Percentiles rank a stretch among this genome's conserved stretches.
Conservation (phyloP, 2,797 vertebrate species). For the Myotis findleyi region DNA sequence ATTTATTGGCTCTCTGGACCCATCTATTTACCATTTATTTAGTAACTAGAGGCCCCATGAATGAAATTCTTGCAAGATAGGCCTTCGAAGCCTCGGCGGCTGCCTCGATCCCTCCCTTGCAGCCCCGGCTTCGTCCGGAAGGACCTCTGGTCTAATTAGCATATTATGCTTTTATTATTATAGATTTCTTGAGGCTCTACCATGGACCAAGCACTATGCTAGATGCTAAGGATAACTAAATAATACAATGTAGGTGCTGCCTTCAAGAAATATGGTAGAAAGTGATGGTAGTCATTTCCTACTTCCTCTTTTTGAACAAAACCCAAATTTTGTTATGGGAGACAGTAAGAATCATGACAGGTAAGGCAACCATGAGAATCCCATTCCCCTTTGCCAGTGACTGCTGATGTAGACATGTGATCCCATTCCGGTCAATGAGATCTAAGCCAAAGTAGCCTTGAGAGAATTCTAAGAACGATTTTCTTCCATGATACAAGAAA, state of each 20-base stretch:
- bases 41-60: background rate
- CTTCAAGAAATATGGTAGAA: background rate
- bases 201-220: background rate
- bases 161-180: no score
- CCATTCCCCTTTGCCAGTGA: background rate
- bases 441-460: background rate
- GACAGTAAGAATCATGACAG: background rate
- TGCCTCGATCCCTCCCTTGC: no score
- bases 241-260: background rate
- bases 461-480: background rate
- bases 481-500: background rate
- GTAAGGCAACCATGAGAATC: background rate
- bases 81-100: no score
- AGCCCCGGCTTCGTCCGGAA: no score
- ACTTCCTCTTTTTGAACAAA: conserved; percentile 2
- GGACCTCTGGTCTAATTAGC: no score
- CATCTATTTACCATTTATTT: background rate
- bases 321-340: background rate
- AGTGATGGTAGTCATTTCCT: background rate
- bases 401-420: background rate
- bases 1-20: background rate
- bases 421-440: background rate
- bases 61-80: no score
- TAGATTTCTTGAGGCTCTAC: background rate
- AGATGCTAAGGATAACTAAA: background rate